phyloP scores from a whole-genome alignment of 2,888 invertebrate genomes.

The Stenodera caucasica region DNA sequence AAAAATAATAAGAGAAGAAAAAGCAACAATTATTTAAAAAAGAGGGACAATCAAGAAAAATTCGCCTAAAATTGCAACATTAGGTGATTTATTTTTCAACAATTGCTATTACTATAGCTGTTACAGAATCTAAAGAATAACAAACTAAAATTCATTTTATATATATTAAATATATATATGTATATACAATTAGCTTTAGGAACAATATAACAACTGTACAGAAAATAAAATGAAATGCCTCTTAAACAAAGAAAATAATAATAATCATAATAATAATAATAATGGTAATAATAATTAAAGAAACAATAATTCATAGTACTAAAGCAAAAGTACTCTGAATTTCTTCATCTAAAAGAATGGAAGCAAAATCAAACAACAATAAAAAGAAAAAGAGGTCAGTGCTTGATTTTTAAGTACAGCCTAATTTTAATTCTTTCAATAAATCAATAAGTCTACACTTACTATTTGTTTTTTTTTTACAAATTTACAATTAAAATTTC shows the following conservation, averaged over 20 bases:
- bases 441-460: constrained; percentile 10
- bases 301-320: no score
- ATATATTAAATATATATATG: constrained; percentile 11
- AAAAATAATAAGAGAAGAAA: no score
- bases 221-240: constrained; percentile 29
- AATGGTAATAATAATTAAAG: constrained; percentile 9
- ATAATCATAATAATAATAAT: constrained; percentile 15
- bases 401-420: constrained; percentile 26
- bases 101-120: constrained; percentile 43
- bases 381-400: constrained; percentile 13
- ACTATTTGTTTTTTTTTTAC: neutral
- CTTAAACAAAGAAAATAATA: constrained; percentile 20
- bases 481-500: constrained; percentile 17
- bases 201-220: constrained; percentile 34
- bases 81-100: constrained; percentile 44
- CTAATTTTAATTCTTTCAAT: constrained; percentile 21
- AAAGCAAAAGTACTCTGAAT: no score
- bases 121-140: constrained; percentile 45
- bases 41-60: no score
- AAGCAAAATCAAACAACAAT: constrained; percentile 11
- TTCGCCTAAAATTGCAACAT: constrained; percentile 34
- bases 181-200: constrained; percentile 35
- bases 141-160: constrained; percentile 39
- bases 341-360: constrained; percentile 12
- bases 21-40: no score